Percentiles rank a stretch among this genome's conserved stretches.
phyloP scores from a whole-genome alignment of 2,888 invertebrate genomes.

The Heliothis peltigera region DNA sequence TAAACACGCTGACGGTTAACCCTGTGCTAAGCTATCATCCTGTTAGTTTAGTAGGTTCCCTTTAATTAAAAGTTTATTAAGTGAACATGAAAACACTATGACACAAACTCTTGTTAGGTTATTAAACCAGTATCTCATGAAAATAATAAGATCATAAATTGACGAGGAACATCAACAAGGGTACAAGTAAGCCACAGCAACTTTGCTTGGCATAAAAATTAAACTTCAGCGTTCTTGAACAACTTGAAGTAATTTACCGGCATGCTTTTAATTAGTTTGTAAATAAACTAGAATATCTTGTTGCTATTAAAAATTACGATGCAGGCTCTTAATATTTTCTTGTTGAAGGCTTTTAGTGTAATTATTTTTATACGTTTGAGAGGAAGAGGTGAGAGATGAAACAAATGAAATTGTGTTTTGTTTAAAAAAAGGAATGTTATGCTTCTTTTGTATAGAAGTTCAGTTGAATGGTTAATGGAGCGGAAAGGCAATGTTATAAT shows the following conservation, averaged over 20 bases:
- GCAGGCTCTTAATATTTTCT: not conserved
- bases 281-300: constrained; percentile 25
- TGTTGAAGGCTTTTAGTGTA: not conserved
- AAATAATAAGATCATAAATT: constrained; percentile 16
- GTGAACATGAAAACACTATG: no score
- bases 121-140: not conserved
- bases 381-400: not conserved
- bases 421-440: not conserved
- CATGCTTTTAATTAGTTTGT: constrained; percentile 52
- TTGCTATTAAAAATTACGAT: constrained; percentile 19
- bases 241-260: constrained; percentile 20
- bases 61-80: no score
- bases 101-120: no score
- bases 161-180: constrained; percentile 3
- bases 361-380: not conserved
- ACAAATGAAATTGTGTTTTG: not conserved
- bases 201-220: constrained; percentile 15
- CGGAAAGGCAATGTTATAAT: not conserved
- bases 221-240: constrained; percentile 1
- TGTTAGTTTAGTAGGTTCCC: no score
- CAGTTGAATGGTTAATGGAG: not conserved
- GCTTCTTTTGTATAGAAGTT: not conserved
- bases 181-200: constrained; percentile 4
- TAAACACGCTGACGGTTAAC: no score
- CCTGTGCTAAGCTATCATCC: no score